Base-by-base conservation (phyloP, 2,888 invertebrate genomes). In the Isotomurus palustris region DNA sequence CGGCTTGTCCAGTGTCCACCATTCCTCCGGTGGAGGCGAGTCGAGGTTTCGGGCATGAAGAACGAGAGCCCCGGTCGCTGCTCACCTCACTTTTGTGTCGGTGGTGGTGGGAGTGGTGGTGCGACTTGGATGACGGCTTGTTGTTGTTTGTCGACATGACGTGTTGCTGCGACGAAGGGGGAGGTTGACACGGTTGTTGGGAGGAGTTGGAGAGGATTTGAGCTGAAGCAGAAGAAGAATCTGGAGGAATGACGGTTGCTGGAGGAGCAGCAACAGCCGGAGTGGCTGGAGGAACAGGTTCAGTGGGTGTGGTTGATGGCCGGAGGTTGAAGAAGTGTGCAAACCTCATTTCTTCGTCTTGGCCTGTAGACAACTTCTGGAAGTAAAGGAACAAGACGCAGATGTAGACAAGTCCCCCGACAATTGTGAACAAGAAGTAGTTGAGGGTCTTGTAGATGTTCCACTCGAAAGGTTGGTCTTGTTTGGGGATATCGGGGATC, bases 401-500 rank as follows among this genome's bases (percentile, higher is more conserved):
- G 48, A 65, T 55, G 53, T 65, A 65, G 43, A 65, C 59, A 36
- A 65, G 40, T 45, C 64, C 64, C 38, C 64, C 64, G 22, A 65
- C 64, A 21, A 65, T 65, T 41, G 64, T 65, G 60, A 65, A 65
- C n/a, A 65, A 59, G 55, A 65, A 65, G 48, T 65, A 65, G 24
- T 62, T 58, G 28, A 65, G 61, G 47, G 59, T 62, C 57, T 65
- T 65, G 56, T 62, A 65, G 27, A 65, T 65, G 32, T 62, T 58
- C 64, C 60, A 61, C 48, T 62, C 55, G 50, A 65, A 65, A 32
- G 64, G 64, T 40, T 65, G 64, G 45, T 61, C 61, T 14, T 32
- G 8, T 53, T 53, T 43, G 21, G 53, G 49, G 24, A 61, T 35
- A 14, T 61, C 60, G 28, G 58, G 52, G 22, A 64, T 55, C 38